These are phyloP conservation scores for Amphiprion clarkii DNA, from an alignment of 2,797 vertebrate genomes.

Conservation along the genomic window DNA sequence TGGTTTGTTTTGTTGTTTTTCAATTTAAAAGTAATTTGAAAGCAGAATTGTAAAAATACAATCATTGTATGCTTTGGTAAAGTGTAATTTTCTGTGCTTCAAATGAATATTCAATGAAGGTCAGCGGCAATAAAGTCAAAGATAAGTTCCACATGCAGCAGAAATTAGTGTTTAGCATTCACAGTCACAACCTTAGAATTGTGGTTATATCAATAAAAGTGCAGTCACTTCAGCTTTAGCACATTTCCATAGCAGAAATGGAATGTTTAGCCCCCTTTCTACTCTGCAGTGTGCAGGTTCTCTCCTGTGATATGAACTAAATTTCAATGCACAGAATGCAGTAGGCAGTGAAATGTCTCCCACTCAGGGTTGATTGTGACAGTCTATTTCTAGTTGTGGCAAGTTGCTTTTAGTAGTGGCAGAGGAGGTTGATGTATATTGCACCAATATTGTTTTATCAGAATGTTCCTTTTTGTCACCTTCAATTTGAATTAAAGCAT, in stretches of 20 bases:
- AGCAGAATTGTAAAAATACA: neutral
- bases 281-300: neutral
- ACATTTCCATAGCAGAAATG: neutral
- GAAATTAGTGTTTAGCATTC: neutral
- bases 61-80: neutral
- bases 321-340: neutral
- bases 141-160: neutral
- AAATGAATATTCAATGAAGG: neutral
- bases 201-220: neutral
- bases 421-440: no score
- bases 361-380: neutral
- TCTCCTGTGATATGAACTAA: neutral
- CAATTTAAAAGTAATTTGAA: constrained; percentile 1
- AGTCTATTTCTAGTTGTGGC: neutral
- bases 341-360: neutral
- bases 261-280: neutral
- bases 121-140: neutral
- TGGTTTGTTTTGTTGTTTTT: constrained; percentile 8
- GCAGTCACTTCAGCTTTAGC: neutral
- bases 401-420: neutral
- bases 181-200: neutral
- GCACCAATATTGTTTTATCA: neutral
- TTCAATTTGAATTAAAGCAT: neutral
- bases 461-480: neutral
- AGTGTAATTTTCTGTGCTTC: neutral